Conservation (phyloP, 2,113 vertebrate genomes). For the Hystrix cristata region DNA sequence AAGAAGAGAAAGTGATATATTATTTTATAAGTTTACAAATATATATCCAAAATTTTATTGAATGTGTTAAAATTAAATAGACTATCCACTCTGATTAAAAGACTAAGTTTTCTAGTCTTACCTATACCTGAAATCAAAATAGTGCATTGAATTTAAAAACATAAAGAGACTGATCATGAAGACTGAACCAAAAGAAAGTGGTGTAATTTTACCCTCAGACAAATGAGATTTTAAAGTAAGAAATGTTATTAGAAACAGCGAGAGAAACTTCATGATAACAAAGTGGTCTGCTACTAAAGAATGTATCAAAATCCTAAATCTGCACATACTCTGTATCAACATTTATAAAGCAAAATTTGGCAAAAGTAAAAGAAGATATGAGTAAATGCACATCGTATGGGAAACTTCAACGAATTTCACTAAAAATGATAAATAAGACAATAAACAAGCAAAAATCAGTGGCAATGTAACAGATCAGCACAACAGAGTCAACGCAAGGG, state of each 20-base stretch:
- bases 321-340: background rate
- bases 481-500: background rate
- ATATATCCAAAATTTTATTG: background rate
- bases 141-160: background rate
- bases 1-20: constrained; percentile 14
- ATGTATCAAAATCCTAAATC: constrained; percentile 16
- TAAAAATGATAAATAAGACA: background rate
- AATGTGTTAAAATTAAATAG: background rate
- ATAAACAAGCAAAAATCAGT: background rate
- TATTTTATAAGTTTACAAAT: background rate
- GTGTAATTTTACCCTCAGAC: background rate
- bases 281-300: background rate
- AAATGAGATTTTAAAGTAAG: constrained; percentile 14
- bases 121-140: background rate
- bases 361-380: background rate
- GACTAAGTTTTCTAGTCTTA: background rate
- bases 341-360: background rate
- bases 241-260: background rate
- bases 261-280: background rate
- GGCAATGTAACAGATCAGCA: background rate
- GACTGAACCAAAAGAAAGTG: background rate
- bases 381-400: background rate
- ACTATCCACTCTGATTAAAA: background rate
- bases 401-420: background rate
- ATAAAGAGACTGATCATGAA: background rate